Evolutionary conservation across 2,113 vertebrate species (phyloP).

Genomic region (Sus scrofa): T2T-Sscrofa CM000824.6:227568001-227568500

Average conservation of each 20-base stretch:
- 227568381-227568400: not conserved
- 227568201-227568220: not conserved
- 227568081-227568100: too few relatives aligned
- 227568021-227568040: too few relatives aligned
- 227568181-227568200: not conserved
- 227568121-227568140: not conserved
- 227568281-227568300: not conserved
- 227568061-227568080: too few relatives aligned
- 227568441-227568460: slow-evolving; percentile 83
- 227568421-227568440: not conserved
- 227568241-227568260: not conserved
- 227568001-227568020: too few relatives aligned
- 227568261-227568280: not conserved
- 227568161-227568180: not conserved
- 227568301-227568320: not conserved
- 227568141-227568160: not conserved
- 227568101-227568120: too few relatives aligned
- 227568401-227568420: not conserved
- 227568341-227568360: too few relatives aligned
- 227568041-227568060: too few relatives aligned
- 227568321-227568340: not conserved
- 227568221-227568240: not conserved
- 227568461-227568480: slow-evolving; percentile 83
- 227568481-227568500: slow-evolving; percentile 81
- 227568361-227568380: not conserved